Conservation (phyloP, 2,888 invertebrate genomes). For the Selenia dentaria region DNA sequence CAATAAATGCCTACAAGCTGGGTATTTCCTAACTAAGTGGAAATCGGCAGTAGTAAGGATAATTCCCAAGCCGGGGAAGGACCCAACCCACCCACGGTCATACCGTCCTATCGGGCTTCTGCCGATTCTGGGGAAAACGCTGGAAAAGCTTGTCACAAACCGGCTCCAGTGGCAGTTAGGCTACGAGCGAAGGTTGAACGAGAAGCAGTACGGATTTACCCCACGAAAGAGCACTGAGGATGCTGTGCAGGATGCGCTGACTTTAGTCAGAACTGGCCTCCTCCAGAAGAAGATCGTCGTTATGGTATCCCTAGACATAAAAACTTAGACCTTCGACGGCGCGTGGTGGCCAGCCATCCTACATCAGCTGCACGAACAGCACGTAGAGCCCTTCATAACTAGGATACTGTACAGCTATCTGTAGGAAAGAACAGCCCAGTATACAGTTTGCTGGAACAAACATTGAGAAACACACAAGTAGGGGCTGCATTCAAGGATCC, state of each 20-base stretch:
- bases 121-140: conserved; percentile 1
- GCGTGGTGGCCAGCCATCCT: not conserved
- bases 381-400: too few relatives aligned
- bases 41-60: not conserved
- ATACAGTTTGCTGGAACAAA: too few relatives aligned
- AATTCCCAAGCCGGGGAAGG: not conserved
- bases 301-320: too few relatives aligned
- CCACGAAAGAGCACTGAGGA: too few relatives aligned
- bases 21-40: not conserved
- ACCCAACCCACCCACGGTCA: too few relatives aligned
- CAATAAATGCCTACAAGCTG: not conserved
- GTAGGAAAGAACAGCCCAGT: not conserved
- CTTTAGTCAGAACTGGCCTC: not conserved
- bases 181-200: not conserved
- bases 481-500: too few relatives aligned
- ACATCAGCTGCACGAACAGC: not conserved
- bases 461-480: too few relatives aligned
- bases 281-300: not conserved
- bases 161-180: not conserved
- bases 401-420: not conserved
- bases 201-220: not conserved
- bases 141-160: not conserved
- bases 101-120: too few relatives aligned
- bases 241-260: not conserved
- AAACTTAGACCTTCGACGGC: too few relatives aligned